phyloP scores from a whole-genome alignment of 2,113 vertebrate genomes.

The crab-eating macaque (Macaca fascicularis) region DNA sequence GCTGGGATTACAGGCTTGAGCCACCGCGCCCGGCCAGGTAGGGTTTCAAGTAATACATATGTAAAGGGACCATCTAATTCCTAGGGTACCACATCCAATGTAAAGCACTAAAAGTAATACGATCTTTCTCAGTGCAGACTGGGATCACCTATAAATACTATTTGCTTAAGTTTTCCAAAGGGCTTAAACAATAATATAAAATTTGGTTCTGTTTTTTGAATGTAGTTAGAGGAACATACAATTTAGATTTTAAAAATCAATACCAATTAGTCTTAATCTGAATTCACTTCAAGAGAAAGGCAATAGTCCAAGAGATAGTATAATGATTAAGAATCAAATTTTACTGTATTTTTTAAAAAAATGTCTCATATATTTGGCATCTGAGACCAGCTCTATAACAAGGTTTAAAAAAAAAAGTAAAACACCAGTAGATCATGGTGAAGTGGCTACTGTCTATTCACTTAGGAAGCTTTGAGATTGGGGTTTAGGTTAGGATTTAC shows the following conservation, averaged over 20 bases:
- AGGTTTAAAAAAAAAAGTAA: constrained; percentile 36
- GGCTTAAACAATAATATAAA: constrained; percentile 43
- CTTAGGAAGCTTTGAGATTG: background rate
- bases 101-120: background rate
- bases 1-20: too few relatives aligned
- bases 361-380: constrained; percentile 52
- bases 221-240: constrained; percentile 55
- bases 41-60: background rate
- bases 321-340: constrained; percentile 76
- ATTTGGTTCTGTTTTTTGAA: constrained; percentile 49
- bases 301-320: constrained; percentile 54
- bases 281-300: constrained; percentile 74
- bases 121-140: background rate
- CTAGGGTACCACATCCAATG: background rate
- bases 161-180: constrained; percentile 22
- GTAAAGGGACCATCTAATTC: background rate
- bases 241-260: constrained; percentile 73
- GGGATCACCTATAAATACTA: background rate
- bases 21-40: background rate
- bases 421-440: background rate
- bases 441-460: background rate
- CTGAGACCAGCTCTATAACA: constrained; percentile 51
- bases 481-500: constrained; percentile 36
- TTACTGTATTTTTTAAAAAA: constrained; percentile 63
- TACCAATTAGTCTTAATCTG: constrained; percentile 74